phyloP scores from a whole-genome alignment of 1,140 invertebrate species.

The Archivesica marissinica region DNA sequence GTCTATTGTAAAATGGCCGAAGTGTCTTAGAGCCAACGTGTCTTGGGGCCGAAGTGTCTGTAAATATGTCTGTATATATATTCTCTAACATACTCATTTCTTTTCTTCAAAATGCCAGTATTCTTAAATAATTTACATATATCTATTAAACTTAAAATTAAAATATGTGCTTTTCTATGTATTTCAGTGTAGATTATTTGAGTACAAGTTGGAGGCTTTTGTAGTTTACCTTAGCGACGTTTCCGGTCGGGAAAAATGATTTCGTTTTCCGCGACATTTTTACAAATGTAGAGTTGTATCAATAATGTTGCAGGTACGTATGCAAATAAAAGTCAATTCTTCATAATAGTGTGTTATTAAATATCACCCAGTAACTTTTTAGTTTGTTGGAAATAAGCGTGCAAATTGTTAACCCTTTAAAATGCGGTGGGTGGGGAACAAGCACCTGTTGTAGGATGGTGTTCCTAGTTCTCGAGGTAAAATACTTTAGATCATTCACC shows the following conservation, averaged over 20 bases:
- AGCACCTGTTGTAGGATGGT: slow-evolving; percentile 42
- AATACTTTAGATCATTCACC: too few relatives aligned
- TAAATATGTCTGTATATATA: too few relatives aligned
- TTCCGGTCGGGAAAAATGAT: slow-evolving; percentile 11
- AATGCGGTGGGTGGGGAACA: slow-evolving; percentile 45
- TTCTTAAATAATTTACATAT: not conserved
- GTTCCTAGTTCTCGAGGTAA: too few relatives aligned
- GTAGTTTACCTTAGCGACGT: slow-evolving; percentile 57
- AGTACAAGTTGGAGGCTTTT: slow-evolving; percentile 8
- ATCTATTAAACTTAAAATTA: not conserved
- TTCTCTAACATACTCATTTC: too few relatives aligned
- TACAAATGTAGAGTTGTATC: not conserved
- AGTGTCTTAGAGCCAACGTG: too few relatives aligned
- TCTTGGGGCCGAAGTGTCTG: too few relatives aligned
- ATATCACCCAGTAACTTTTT: not conserved
- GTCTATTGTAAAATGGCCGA: too few relatives aligned
- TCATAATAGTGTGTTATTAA: not conserved
- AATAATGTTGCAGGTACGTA: slow-evolving; percentile 1
- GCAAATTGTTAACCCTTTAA: not conserved
- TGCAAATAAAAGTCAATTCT: not conserved
- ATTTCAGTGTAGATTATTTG: not conserved
- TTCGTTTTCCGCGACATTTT: not conserved
- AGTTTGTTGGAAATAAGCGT: not conserved
- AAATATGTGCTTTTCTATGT: not conserved
- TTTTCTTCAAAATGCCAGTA: too few relatives aligned